Evolutionary conservation across 2,797 vertebrate species (phyloP).

Genomic region (Cygnus olor): DNA sequence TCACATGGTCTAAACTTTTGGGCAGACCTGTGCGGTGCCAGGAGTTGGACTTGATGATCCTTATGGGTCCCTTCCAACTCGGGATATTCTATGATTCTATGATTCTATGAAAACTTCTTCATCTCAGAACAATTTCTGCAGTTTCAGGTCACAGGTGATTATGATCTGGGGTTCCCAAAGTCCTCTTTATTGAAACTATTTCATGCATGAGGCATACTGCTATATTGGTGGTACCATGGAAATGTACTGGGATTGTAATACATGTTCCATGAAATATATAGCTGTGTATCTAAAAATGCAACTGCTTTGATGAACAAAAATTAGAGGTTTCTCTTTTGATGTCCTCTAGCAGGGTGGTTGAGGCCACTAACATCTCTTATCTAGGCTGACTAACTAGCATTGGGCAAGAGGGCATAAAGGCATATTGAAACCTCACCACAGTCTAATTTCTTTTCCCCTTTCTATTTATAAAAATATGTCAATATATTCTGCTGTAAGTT

Average conservation of each 20-base stretch:
- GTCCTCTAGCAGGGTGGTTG: background rate
- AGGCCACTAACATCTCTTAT: background rate
- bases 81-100: too few species aligned
- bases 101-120: background rate
- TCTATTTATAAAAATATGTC: background rate
- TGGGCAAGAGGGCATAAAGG: background rate
- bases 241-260: background rate
- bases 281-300: background rate
- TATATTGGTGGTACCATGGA: fast-evolving
- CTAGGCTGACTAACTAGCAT: background rate
- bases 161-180: background rate
- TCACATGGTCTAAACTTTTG: too few species aligned
- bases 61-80: too few species aligned
- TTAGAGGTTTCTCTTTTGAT: background rate
- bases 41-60: too few species aligned
- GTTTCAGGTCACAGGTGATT: background rate
- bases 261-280: background rate
- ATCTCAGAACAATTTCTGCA: background rate
- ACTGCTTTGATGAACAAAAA: background rate
- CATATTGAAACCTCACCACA: background rate
- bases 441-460: background rate
- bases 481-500: background rate
- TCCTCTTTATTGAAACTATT: background rate
- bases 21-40: too few species aligned
- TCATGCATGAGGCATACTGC: background rate